Percentiles rank a stretch among this genome's conserved stretches.
These are phyloP conservation scores for Mesocentrotus franciscanus DNA, from an alignment of 53 echinoderm and acorn worm species.

Conservation along the genomic window DNA sequence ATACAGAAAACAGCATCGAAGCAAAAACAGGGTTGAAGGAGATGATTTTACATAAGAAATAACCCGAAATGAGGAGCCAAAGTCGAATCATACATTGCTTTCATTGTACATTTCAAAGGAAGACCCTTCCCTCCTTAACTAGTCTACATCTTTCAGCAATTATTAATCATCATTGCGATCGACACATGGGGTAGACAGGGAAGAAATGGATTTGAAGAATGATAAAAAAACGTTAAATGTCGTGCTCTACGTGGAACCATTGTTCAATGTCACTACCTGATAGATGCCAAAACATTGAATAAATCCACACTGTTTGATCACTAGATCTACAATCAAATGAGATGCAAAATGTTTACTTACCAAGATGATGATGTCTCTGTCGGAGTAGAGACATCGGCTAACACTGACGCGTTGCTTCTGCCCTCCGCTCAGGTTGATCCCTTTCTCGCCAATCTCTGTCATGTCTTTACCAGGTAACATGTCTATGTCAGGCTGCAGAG, in stretches of 20 bases:
- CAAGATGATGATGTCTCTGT: slow-evolving; percentile 67
- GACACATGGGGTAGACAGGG: no score
- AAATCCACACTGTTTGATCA: no score
- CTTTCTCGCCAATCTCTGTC: slow-evolving; percentile 87
- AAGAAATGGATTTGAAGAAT: no score
- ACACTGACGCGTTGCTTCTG: slow-evolving; percentile 81
- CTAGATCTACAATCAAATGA: no score
- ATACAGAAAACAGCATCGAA: no score
- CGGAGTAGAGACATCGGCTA: slow-evolving; percentile 71
- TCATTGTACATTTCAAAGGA: not conserved
- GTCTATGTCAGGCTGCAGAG: slow-evolving; percentile 80
- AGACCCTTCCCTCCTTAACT: no score
- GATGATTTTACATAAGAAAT: not conserved
- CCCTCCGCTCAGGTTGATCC: slow-evolving; percentile 82
- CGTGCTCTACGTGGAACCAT: no score
- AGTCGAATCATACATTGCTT: not conserved
- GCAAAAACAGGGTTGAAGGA: not conserved
- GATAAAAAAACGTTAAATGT: no score
- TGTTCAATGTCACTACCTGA: no score
- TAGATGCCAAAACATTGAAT: no score
- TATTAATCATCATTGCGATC: no score
- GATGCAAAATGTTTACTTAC: slow-evolving; percentile 16
- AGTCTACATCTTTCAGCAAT: no score
- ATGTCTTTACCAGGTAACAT: slow-evolving; percentile 80
- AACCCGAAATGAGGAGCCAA: not conserved